Percentiles rank a stretch among this genome's conserved stretches.
phyloP scores from a whole-genome alignment of 2,113 vertebrate species.

The Equus przewalskii region DNA sequence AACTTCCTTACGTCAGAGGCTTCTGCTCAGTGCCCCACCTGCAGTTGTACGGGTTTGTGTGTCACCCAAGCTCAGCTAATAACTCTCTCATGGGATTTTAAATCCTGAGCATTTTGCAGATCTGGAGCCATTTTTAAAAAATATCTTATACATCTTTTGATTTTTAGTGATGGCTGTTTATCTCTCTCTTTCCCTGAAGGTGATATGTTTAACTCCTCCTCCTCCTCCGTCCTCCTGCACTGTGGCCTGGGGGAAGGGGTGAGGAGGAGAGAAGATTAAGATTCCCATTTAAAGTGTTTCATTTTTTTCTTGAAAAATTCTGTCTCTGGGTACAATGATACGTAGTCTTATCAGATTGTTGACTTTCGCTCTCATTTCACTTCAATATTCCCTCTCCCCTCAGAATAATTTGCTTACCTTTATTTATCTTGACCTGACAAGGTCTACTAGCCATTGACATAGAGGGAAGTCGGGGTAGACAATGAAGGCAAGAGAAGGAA shows the following conservation, averaged over 20 bases:
- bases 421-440: background rate
- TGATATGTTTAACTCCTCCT: background rate
- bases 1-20: too few relatives aligned
- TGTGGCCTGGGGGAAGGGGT: background rate
- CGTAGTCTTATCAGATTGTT: background rate
- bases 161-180: background rate
- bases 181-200: background rate
- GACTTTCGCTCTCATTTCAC: conserved; percentile 14
- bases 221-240: background rate
- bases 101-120: background rate
- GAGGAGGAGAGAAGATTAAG: background rate
- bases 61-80: background rate
- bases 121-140: background rate
- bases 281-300: background rate
- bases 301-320: conserved; percentile 36
- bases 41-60: background rate
- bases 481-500: background rate
- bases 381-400: background rate
- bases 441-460: background rate
- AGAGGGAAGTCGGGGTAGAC: fast-evolving
- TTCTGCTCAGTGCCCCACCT: too few relatives aligned
- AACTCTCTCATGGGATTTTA: background rate
- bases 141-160: background rate
- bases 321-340: background rate
- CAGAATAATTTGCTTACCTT: background rate